Conservation (phyloP, 2,113 vertebrate genomes). For the Prochilodus magdalenae region DNA sequence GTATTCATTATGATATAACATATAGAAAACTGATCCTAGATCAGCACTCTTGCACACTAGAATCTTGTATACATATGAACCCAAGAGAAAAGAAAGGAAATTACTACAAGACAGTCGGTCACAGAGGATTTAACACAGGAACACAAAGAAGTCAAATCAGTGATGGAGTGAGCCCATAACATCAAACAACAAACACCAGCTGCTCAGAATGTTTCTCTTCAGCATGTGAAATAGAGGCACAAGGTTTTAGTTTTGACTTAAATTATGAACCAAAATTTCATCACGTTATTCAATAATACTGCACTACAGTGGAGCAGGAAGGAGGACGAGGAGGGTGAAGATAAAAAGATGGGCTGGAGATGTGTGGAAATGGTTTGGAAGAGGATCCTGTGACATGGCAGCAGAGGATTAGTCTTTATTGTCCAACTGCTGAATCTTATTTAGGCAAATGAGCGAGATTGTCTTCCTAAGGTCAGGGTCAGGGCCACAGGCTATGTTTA, state of each 20-base stretch:
- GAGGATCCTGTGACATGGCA: constrained; percentile 55
- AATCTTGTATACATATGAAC: constrained; percentile 16
- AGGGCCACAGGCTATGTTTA: background rate
- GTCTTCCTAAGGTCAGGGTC: constrained; percentile 52
- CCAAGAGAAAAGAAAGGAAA: constrained; percentile 31
- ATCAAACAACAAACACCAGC: constrained; percentile 77
- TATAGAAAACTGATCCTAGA: constrained; percentile 18
- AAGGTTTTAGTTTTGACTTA: constrained; percentile 78
- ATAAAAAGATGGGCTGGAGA: constrained; percentile 13
- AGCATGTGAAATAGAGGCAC: constrained; percentile 95
- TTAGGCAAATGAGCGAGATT: constrained; percentile 57
- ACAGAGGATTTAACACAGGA: constrained; percentile 68
- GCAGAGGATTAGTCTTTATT: constrained; percentile 33
- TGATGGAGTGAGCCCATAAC: constrained; percentile 81
- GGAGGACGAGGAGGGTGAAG: constrained; percentile 37
- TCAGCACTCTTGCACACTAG: background rate
- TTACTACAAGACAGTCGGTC: constrained; percentile 51
- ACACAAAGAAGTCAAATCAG: constrained; percentile 87
- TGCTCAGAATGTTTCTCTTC: constrained; percentile 86
- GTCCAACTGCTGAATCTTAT: background rate
- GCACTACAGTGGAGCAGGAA: constrained; percentile 6
- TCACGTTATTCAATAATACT: constrained; percentile 8
- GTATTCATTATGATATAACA: constrained; percentile 12
- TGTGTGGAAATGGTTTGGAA: constrained; percentile 31
- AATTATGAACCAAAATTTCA: constrained; percentile 19